Base-by-base conservation (phyloP, 2,888 invertebrate species). In the Sinhomidia bicolor region DNA sequence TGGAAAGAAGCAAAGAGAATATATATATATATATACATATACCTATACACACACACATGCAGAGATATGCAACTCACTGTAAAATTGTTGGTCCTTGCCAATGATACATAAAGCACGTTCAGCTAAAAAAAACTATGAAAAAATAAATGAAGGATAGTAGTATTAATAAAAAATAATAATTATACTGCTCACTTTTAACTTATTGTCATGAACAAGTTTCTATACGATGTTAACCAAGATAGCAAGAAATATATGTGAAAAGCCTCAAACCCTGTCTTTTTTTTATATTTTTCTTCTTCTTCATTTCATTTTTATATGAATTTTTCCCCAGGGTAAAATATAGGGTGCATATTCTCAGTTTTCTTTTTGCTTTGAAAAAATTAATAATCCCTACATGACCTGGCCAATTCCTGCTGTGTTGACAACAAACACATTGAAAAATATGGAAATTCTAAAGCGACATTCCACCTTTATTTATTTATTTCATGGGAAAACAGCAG, bases 81-180 rank as follows among this genome's bases (percentile, higher is more conserved):
- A 62, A 29, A 62, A 14, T 62, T 12, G 62, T 32, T 29, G 23
- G 14, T 26, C n/a, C 17, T 62, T 62, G 62, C 29, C 62, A 62
- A 62, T 62, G 62, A 62, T 62, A 32, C 62, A 62, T 32, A 29
- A 14, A 6, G 62, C 62, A 62, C 62, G 62, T 62, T 62, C 32
- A 29, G 10, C 2, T 47, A 0, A 57, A n/a, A 20, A 23, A 20
- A 26, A 1, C 23, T 7, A n/a, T n/a, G n/a, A n/a, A n/a, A n/a
- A n/a, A n/a, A n/a, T n/a, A n/a, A n/a, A n/a, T 60, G 60, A 60
- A 62, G 62, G 62, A 62, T 32, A 62, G 32, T 12, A n/a, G 14
- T n/a, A 60, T 26, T 60, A 62, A 62, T 29, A 36, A 57, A 57
- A 26, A 14, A n/a, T 4, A 62, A 32, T 62, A 62, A 62, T 32